Base-by-base conservation (phyloP, 2,113 vertebrate species). In the Alectura lathami region DNA sequence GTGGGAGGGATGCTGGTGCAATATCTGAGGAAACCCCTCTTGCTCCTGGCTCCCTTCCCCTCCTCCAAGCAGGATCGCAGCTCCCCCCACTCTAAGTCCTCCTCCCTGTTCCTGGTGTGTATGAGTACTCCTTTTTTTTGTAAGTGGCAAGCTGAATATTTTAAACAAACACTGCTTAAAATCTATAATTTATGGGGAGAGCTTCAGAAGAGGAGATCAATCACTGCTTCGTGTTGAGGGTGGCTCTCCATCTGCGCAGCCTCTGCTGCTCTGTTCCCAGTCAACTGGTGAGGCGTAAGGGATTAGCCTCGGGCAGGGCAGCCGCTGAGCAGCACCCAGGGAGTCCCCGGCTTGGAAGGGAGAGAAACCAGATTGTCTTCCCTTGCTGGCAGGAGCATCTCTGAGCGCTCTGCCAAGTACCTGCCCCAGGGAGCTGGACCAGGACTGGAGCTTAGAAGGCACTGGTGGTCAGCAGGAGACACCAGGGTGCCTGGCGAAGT, bases 111-210 rank as follows among this genome's bases (percentile, higher is more conserved):
- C 85, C 64, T 40, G 36, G 56, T 68, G 64, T 54, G 72, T 56
- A 2, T 21, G 64, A 89, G 79, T 93, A 96, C 94, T 94, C 95
- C 94, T 97, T 95, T 97, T 95, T n/a, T n/a, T n/a, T n/a, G n/a
- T 57, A 95, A 96, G 91, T 91, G 96, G 93, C 73, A 78, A 83
- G 76, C 88, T 96, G 96, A 96, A 96, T 97, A 97, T 96, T 96
- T 97, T 91, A 97, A 96, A 93, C 88, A 94, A 96, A 96, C 91
- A 94, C 77, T 30, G 93, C 95, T 96, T 97, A 91, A 96, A 96
- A 97, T 97, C 83, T 96, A 97, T 96, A 97, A 96, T 96, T 97
- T 86, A 96, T 96, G 76, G 96, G 56, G 56, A 26, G 23, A 62
- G 64, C 96, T 96, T 97, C 94, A 96, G 93, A 96, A 84, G 95